phyloP scores from a whole-genome alignment of 2,113 vertebrate species.

The Poeciliopsis occidentalis region DNA sequence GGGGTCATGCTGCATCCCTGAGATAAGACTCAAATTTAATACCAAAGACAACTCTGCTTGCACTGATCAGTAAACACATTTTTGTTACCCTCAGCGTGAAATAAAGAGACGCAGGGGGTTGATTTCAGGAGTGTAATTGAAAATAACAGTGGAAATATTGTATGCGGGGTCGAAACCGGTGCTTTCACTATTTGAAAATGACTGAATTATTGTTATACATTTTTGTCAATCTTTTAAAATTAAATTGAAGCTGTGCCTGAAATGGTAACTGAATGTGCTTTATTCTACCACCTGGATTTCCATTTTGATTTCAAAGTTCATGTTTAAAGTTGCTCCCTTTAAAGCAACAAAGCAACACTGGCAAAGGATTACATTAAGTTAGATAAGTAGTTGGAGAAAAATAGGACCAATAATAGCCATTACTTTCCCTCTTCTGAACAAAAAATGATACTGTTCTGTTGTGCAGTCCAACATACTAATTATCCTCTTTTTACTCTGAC shows the following conservation, averaged over 20 bases:
- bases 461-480: not conserved
- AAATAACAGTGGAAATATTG: not conserved
- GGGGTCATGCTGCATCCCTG: conserved; percentile 38
- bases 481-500: not conserved
- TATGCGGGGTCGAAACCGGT: not conserved
- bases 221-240: not conserved
- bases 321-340: not conserved
- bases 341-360: not conserved
- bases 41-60: not conserved
- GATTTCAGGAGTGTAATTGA: not conserved
- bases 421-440: not conserved
- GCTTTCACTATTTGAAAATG: not conserved
- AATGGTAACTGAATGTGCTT: not conserved
- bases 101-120: conserved; percentile 3
- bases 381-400: not conserved
- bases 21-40: conserved; percentile 40
- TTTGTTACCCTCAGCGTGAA: conserved; percentile 9
- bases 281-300: not conserved
- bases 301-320: not conserved
- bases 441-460: not conserved
- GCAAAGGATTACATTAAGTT: not conserved
- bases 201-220: not conserved
- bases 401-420: not conserved
- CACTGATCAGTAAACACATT: conserved; percentile 1
- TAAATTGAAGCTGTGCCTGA: not conserved